Evolutionary conservation across 2,797 vertebrate genomes (phyloP).

Genomic region (Poecilia wingei): DNA sequence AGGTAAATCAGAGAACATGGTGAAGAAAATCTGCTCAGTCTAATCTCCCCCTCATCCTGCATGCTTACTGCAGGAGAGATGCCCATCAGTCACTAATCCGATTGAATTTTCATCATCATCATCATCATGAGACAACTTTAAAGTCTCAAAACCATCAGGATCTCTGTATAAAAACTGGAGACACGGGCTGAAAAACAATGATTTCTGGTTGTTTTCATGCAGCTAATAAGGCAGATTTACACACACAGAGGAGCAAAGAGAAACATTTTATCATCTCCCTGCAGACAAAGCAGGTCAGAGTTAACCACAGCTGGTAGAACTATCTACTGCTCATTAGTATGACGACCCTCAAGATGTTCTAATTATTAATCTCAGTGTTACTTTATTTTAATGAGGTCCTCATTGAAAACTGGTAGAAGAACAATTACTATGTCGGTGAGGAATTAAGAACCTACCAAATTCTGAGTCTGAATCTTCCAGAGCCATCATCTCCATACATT

Average conservation of each 20-base stretch:
- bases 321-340: constrained; percentile 19
- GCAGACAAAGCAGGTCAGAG: constrained; percentile 21
- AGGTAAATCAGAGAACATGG: not conserved
- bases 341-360: constrained; percentile 2
- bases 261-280: constrained; percentile 15
- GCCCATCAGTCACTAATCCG: constrained; percentile 42
- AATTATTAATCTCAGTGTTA: constrained; percentile 16
- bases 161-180: not conserved
- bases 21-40: not conserved
- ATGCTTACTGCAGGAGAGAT: constrained; percentile 9
- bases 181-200: not conserved
- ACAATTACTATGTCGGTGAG: not conserved
- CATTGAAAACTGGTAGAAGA: constrained; percentile 4
- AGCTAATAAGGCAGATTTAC: not conserved
- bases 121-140: constrained; percentile 8
- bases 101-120: constrained; percentile 13
- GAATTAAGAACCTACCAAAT: constrained; percentile 49
- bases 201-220: not conserved
- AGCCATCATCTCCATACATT: constrained; percentile 70
- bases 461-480: constrained; percentile 43
- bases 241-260: not conserved
- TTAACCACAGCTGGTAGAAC: constrained; percentile 20
- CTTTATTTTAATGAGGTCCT: constrained; percentile 3
- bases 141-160: not conserved
- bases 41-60: constrained; percentile 13